phyloP scores from a whole-genome alignment of 1,140 invertebrate genomes.

The Drosophila lacertosa region DNA sequence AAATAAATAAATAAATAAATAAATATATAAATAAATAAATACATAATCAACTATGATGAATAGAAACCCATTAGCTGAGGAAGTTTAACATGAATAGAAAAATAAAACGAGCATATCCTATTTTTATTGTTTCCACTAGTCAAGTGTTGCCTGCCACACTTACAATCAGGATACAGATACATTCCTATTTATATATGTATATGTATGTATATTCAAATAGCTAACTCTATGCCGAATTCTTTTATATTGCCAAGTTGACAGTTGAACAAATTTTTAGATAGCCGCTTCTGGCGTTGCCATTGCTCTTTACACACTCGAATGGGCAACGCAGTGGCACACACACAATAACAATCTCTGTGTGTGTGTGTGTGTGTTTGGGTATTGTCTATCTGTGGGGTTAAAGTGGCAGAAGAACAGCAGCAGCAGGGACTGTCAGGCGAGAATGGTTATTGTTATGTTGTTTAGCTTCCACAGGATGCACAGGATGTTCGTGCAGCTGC shows the following conservation, averaged over 20 bases:
- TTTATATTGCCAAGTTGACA: slow-evolving; percentile 38
- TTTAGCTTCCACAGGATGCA: slow-evolving; percentile 55
- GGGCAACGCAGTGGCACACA: slow-evolving; percentile 8
- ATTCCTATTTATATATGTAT: not conserved
- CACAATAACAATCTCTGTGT: not conserved
- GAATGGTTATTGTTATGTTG: slow-evolving; percentile 77
- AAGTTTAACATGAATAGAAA: too few species aligned
- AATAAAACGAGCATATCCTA: too few species aligned
- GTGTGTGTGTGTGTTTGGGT: not conserved
- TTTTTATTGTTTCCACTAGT: slow-evolving; percentile 6
- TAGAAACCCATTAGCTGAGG: too few species aligned
- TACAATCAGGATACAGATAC: slow-evolving; percentile 26
- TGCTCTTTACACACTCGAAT: slow-evolving; percentile 30
- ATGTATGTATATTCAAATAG: not conserved
- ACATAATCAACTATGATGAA: too few species aligned
- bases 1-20: too few species aligned
- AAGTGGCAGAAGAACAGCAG: slow-evolving; percentile 7
- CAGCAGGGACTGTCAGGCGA: slow-evolving; percentile 38
- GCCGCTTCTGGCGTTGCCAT: slow-evolving; percentile 27
- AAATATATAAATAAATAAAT: too few species aligned
- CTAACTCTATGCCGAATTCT: slow-evolving; percentile 9
- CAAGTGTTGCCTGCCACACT: slow-evolving; percentile 8
- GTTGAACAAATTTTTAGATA: slow-evolving; percentile 44
- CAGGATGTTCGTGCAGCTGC: slow-evolving; percentile 67
- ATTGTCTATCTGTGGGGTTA: slow-evolving; percentile 32